These are phyloP conservation scores for Punctoribates punctum DNA, from an alignment of 2,888 invertebrate genomes.

Conservation along the genomic window DNA sequence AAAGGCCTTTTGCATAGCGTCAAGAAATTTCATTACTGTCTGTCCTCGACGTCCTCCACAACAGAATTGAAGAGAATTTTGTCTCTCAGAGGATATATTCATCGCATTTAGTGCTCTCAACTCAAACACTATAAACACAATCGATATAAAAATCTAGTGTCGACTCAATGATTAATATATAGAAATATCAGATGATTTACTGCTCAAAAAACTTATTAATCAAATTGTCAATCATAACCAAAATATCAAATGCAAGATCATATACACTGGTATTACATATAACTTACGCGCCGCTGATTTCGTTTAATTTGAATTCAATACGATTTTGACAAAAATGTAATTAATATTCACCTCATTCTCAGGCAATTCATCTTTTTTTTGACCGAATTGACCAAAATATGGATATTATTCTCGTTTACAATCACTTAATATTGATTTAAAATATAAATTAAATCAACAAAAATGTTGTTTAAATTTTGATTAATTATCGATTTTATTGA, in stretches of 20 bases:
- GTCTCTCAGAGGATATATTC: slow-evolving; percentile 24
- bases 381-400: too few relatives aligned
- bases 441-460: too few relatives aligned
- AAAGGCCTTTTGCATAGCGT: slow-evolving; percentile 3
- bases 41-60: slow-evolving; percentile 9
- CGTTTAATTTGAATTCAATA: too few relatives aligned
- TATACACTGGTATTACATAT: neutral
- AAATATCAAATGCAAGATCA: neutral
- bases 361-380: too few relatives aligned
- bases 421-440: too few relatives aligned
- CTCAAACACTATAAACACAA: slow-evolving; percentile 23
- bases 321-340: too few relatives aligned
- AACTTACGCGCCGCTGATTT: neutral
- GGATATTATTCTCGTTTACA: too few relatives aligned
- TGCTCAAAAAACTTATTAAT: slow-evolving; percentile 35
- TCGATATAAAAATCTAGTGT: slow-evolving; percentile 27
- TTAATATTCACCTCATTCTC: too few relatives aligned
- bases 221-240: slow-evolving; percentile 33
- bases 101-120: slow-evolving; percentile 12
- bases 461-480: too few relatives aligned
- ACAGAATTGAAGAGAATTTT: slow-evolving; percentile 9
- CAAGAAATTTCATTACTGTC: slow-evolving; percentile 32
- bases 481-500: too few relatives aligned
- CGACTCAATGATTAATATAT: slow-evolving; percentile 29
- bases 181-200: slow-evolving; percentile 30